phyloP scores from a whole-genome alignment of 2,113 vertebrate species.

The Ploceus nigricollis region DNA sequence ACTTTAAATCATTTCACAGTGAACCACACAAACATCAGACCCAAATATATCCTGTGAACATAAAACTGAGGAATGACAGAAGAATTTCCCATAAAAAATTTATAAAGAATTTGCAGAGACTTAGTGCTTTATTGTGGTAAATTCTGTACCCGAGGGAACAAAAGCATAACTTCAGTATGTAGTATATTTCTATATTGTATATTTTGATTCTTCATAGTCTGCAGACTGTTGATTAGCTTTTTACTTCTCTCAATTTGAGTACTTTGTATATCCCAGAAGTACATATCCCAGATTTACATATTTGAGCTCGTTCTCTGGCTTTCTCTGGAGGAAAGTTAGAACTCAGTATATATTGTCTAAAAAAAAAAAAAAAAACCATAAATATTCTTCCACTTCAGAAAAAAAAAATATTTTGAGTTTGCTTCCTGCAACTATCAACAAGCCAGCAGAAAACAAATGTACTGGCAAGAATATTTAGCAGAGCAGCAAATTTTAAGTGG shows the following conservation, averaged over 20 bases:
- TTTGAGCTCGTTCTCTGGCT: background rate
- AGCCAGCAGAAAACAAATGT: background rate
- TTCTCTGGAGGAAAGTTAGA: background rate
- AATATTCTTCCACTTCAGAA: background rate
- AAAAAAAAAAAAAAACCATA: background rate
- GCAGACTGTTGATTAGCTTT: background rate
- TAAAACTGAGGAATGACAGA: background rate
- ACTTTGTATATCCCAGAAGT: background rate
- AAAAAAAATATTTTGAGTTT: background rate
- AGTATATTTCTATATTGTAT: background rate
- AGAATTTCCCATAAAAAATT: background rate
- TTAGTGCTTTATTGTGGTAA: background rate
- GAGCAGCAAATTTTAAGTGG: slow-evolving; percentile 14
- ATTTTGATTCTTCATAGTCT: background rate
- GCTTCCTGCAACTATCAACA: background rate
- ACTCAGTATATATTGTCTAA: background rate
- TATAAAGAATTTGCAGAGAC: background rate
- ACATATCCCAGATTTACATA: background rate
- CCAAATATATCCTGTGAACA: background rate
- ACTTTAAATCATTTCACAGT: background rate
- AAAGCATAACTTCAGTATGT: background rate
- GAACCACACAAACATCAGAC: background rate
- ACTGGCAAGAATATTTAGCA: slow-evolving; percentile 20
- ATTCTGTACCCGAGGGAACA: background rate
- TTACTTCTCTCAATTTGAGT: background rate